A percentile compares a stretch with the other conserved stretches of the same genome.
Evolutionary conservation across 2,888 invertebrate species (phyloP).

Genomic region (Pterobdella sp.): DNA sequence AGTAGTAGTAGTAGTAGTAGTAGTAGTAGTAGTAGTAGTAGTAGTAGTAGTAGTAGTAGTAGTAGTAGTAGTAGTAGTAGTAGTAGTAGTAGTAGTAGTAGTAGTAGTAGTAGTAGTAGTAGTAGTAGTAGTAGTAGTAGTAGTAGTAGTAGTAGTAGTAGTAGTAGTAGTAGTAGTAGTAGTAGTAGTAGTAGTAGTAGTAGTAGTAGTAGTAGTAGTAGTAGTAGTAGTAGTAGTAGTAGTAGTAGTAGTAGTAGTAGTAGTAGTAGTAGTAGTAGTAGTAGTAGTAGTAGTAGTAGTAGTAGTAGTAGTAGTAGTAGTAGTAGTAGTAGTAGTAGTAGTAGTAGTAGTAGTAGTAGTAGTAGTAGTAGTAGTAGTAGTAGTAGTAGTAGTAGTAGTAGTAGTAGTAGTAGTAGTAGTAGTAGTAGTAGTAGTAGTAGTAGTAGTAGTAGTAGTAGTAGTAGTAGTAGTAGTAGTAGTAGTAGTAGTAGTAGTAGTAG

Average conservation of each 20-base stretch:
- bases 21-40: neutral
- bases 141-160: slow-evolving; percentile 2
- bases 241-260: neutral
- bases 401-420: neutral
- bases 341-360: neutral
- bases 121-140: slow-evolving; percentile 7
- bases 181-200: slow-evolving; percentile 5
- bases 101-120: neutral
- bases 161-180: slow-evolving; percentile 3
- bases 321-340: neutral
- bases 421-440: neutral
- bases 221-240: neutral
- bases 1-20: slow-evolving; percentile 6
- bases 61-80: slow-evolving; percentile 7
- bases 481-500: neutral
- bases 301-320: neutral
- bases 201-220: neutral
- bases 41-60: neutral
- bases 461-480: neutral
- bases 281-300: neutral
- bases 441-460: neutral
- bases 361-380: neutral
- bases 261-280: neutral
- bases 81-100: neutral
- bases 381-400: neutral